These are phyloP conservation scores for Julus scandinavius DNA, from an alignment of 2,888 invertebrate species.

Conservation along the genomic window DNA sequence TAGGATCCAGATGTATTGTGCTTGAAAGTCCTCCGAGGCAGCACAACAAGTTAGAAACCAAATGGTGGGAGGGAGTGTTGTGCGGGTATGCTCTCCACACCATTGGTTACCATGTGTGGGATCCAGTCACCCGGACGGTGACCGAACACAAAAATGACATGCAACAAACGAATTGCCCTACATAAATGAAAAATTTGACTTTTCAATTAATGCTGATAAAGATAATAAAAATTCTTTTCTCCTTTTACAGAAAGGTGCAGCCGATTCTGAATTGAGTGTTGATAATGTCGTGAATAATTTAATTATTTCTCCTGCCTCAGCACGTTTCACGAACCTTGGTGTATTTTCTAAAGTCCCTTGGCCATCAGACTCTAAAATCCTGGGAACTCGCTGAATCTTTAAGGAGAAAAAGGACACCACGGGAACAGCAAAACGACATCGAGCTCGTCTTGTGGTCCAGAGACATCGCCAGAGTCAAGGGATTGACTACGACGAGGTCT, in stretches of 20 bases:
- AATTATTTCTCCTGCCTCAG: too few species aligned
- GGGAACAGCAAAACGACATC: background rate
- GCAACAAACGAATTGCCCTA: too few species aligned
- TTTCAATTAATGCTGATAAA: too few species aligned
- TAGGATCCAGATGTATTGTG: background rate
- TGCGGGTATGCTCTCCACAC: background rate
- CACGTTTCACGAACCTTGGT: too few species aligned
- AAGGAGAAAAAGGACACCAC: too few species aligned
- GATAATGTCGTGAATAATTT: too few species aligned
- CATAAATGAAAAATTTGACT: too few species aligned
- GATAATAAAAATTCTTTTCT: too few species aligned
- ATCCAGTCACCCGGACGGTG: background rate
- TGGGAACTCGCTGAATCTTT: background rate
- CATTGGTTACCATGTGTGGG: background rate
- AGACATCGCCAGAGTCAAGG: background rate
- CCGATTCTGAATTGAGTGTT: too few species aligned
- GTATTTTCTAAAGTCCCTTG: too few species aligned
- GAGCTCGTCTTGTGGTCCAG: background rate
- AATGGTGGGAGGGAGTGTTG: background rate
- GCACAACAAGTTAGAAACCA: background rate
- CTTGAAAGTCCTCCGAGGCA: background rate
- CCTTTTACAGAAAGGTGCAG: too few species aligned
- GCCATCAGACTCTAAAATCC: background rate
- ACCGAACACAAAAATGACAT: too few species aligned
- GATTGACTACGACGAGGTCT: background rate